Percentiles rank a stretch among this genome's conserved stretches.
phyloP scores from a whole-genome alignment of 2,797 vertebrate genomes.

The Valencia hispanica region DNA sequence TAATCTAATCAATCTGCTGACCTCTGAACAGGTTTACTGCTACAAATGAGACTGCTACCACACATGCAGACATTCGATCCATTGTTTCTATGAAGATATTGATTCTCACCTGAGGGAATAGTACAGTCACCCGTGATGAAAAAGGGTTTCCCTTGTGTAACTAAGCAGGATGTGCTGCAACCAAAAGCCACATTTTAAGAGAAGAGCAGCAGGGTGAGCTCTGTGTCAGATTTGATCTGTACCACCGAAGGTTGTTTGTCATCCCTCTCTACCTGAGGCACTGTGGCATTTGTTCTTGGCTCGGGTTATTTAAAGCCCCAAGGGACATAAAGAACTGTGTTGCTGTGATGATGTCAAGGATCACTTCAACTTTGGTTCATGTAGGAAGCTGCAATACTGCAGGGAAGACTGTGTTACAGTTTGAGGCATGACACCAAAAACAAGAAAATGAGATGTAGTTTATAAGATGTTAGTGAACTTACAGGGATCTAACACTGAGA shows the following conservation, averaged over 20 bases:
- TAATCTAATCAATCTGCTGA: not conserved
- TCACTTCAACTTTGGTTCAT: conserved; percentile 59
- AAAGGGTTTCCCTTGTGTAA: not conserved
- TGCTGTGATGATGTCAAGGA: conserved; percentile 70
- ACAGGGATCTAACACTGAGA: not conserved
- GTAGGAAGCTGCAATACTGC: conserved; percentile 32
- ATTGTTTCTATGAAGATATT: not conserved
- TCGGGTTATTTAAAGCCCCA: conserved; percentile 64
- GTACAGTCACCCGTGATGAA: not conserved
- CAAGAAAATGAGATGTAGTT: conserved; percentile 1
- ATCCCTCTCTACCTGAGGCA: conserved; percentile 51
- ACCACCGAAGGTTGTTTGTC: conserved; percentile 60
- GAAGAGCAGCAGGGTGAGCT: conserved; percentile 55
- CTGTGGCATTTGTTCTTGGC: conserved; percentile 70
- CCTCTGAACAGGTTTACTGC: conserved; percentile 1
- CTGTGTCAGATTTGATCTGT: conserved; percentile 63
- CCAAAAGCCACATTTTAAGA: conserved; percentile 52
- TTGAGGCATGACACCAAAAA: conserved; percentile 20
- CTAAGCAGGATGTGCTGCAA: conserved; percentile 9
- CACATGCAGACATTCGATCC: not conserved
- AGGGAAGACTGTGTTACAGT: conserved; percentile 29
- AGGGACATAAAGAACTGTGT: conserved; percentile 57
- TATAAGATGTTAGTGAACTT: conserved; percentile 6
- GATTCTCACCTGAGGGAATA: conserved; percentile 6
- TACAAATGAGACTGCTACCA: not conserved